These are phyloP conservation scores for Epistrophe eligans DNA, from an alignment of 2,888 invertebrate genomes.

Conservation along the genomic window DNA sequence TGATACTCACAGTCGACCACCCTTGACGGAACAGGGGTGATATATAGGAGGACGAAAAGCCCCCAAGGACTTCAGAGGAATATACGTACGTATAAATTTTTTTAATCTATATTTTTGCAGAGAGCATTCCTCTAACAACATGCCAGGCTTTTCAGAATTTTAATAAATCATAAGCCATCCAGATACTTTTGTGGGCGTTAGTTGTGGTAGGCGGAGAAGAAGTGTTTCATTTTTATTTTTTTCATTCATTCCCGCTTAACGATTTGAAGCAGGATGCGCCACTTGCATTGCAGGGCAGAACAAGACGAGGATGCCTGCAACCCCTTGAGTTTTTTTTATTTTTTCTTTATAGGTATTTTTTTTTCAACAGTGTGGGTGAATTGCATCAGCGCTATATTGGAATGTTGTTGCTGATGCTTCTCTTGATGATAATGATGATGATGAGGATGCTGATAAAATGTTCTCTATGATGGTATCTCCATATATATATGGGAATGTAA, in stretches of 20 bases:
- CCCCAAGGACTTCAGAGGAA: slow-evolving; percentile 60
- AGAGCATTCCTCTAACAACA: slow-evolving; percentile 73
- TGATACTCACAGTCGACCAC: background rate
- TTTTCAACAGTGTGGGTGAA: slow-evolving; percentile 44
- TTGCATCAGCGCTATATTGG: slow-evolving; percentile 40
- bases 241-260: slow-evolving; percentile 30
- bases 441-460: slow-evolving; percentile 66
- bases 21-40: background rate
- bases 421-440: slow-evolving; percentile 38
- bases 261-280: slow-evolving; percentile 66
- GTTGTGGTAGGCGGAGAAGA: slow-evolving; percentile 15
- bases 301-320: slow-evolving; percentile 51
- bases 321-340: slow-evolving; percentile 43
- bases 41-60: slow-evolving; percentile 5
- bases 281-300: slow-evolving; percentile 54
- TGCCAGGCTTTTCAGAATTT: slow-evolving; percentile 75
- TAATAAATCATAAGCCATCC: slow-evolving; percentile 76
- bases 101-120: slow-evolving; percentile 68
- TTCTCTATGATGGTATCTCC: slow-evolving; percentile 8
- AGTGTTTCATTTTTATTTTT: slow-evolving; percentile 6
- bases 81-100: background rate
- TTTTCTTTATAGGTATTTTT: background rate
- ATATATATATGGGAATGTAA: slow-evolving; percentile 44
- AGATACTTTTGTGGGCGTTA: slow-evolving; percentile 55
- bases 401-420: slow-evolving; percentile 41